Evolutionary conservation across 2,113 vertebrate genomes (phyloP).

Genomic region (Trinectes maculatus): DNA sequence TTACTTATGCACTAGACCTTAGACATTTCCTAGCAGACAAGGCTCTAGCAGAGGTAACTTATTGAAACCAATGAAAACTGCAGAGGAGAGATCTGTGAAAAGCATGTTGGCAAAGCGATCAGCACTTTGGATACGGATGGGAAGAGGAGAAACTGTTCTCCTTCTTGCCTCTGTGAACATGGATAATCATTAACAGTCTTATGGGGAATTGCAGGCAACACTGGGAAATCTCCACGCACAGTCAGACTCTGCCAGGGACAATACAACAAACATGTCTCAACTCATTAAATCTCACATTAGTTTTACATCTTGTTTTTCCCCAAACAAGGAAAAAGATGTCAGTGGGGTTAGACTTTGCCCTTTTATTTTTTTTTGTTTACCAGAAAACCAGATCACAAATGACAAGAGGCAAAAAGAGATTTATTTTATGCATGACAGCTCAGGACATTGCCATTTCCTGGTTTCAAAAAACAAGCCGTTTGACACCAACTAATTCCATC

Average conservation of each 20-base stretch:
- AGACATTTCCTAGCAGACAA: not conserved
- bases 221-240: no score
- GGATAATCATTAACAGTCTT: conserved; percentile 55
- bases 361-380: not conserved
- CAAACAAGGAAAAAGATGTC: not conserved
- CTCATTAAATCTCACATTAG: conserved; percentile 28
- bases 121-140: not conserved
- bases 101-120: not conserved
- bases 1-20: not conserved
- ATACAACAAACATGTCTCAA: conserved; percentile 29
- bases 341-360: not conserved
- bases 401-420: no score
- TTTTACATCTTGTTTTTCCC: conserved; percentile 7
- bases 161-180: conserved; percentile 37
- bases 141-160: conserved; percentile 46
- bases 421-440: not conserved
- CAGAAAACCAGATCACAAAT: no score
- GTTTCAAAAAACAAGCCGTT: not conserved
- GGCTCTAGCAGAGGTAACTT: not conserved
- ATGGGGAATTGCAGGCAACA: conserved; percentile 29
- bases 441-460: not conserved
- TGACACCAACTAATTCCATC: no score
- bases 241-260: conserved; percentile 17
- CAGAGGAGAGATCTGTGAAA: not conserved
- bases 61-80: conserved; percentile 22